A percentile compares a stretch with the other conserved stretches of the same genome.
phyloP scores from a whole-genome alignment of 2,113 vertebrate genomes.

The Gnathonemus echidnorhynchus region DNA sequence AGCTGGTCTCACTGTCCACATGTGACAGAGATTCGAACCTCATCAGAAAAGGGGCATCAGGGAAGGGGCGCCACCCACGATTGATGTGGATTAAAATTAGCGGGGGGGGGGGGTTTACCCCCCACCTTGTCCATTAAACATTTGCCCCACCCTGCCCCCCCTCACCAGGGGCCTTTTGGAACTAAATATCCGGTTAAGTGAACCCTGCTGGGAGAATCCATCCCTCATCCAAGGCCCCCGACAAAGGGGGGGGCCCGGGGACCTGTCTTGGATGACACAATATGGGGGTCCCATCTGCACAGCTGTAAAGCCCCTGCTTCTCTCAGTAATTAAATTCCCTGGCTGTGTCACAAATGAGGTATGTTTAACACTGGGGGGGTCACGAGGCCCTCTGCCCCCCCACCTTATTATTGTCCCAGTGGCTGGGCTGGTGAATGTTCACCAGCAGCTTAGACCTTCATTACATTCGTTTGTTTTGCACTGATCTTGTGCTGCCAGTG shows the following conservation, averaged over 20 bases:
- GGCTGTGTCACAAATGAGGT: neutral
- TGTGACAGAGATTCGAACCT: neutral
- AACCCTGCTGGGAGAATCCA: neutral
- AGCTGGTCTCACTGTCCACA: neutral
- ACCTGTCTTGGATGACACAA: neutral
- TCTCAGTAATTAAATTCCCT: slow-evolving; percentile 13
- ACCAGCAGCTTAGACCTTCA: slow-evolving; percentile 3
- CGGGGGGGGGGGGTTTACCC: neutral
- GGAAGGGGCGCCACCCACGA: neutral
- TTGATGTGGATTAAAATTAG: neutral
- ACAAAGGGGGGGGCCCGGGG: neutral
- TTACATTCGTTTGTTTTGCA: neutral
- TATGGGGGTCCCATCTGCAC: neutral
- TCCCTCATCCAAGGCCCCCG: neutral
- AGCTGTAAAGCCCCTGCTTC: too few species aligned
- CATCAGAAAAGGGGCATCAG: neutral
- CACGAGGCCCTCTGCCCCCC: neutral
- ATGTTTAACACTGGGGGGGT: slow-evolving; percentile 8
- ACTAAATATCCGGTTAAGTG: neutral
- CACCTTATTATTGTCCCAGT: neutral
- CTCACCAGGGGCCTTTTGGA: neutral
- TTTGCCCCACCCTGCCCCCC: neutral
- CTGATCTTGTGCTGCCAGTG: neutral
- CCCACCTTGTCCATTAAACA: neutral
- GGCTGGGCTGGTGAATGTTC: slow-evolving; percentile 12